Evolutionary conservation across 1,140 invertebrate species (phyloP), one percentile per base, ranked within the genome.

Genomic region (Planococcus citri): DNA sequence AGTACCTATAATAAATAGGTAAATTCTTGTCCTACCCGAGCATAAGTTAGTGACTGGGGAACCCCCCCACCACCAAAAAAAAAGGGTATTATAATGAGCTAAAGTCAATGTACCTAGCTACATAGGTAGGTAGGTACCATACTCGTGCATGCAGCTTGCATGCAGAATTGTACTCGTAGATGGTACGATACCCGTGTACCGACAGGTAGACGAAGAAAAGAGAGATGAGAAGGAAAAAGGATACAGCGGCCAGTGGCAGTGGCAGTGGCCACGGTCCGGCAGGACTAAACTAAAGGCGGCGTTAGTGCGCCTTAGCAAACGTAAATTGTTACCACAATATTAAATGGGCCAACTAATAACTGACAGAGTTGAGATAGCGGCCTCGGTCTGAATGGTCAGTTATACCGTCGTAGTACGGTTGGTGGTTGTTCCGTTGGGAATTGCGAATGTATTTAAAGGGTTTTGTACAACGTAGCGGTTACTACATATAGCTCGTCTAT

Each of bases 271-370:
- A 51, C 41, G 41, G 41, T 51, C 41, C 41, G 4, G 41, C 41
- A 51, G 41, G 41, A 51, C 12, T 51, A 51, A 51, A 51, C 41
- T n/a, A n/a, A n/a, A n/a, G n/a, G n/a, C n/a, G n/a, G 17, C 41
- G 41, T 4, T 51, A 51, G 6, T 51, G 41, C 41, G 41, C 41
- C 6, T 51, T 51, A 51, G 6, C 17, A 51, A 51, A 51, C 17
- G 41, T 51, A 51, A 51, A 51, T 51, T 51, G 41, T 51, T 51
- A 51, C 41, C 41, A 51, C 41, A 51, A 51, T 51, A 51, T 51
- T 51, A 51, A 51, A 51, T 51, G 41, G 41, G 41, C 41, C 41
- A 51, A 51, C 41, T 51, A 51, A 51, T 51, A 51, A 51, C 41
- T 51, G 41, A 51, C 41, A 51, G 41, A 51, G 41, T 51, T 51